Evolutionary conservation across 2,888 invertebrate genomes (phyloP).

Genomic region (Chorisops tibialis): DNA sequence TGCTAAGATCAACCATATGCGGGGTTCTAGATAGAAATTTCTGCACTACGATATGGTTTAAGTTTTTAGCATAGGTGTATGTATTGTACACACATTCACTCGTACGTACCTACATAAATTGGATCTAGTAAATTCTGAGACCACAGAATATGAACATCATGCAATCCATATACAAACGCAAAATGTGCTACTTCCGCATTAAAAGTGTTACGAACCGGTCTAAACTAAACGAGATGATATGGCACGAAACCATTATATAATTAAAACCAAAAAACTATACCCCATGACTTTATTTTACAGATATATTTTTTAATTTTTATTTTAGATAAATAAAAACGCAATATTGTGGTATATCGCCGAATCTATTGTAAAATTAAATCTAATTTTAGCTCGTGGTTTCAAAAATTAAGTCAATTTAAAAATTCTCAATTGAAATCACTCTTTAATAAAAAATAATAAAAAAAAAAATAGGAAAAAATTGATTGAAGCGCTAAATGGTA

Average conservation of each 20-base stretch:
- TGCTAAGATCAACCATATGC: no score
- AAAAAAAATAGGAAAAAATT: not conserved
- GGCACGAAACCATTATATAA: constrained; percentile 32
- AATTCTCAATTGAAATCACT: constrained; percentile 1
- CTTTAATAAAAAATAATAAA: not conserved
- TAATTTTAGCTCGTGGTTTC: constrained; percentile 16
- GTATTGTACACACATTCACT: not conserved
- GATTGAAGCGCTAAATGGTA: not conserved
- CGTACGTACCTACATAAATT: not conserved
- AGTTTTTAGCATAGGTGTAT: no score
- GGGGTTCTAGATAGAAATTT: no score
- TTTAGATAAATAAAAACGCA: not conserved
- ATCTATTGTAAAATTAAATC: not conserved
- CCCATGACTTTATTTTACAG: not conserved
- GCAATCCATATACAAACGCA: constrained; percentile 7
- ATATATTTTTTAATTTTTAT: not conserved
- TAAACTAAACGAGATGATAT: constrained; percentile 28
- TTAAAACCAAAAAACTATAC: constrained; percentile 19
- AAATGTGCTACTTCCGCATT: constrained; percentile 32
- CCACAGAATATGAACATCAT: not conserved
- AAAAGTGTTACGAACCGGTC: constrained; percentile 24
- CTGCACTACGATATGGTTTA: no score
- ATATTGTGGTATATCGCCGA: not conserved
- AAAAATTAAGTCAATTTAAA: constrained; percentile 11
- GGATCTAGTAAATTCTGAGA: not conserved